Base-by-base conservation (phyloP, 1,140 invertebrate genomes). In the Polypedilum pembai region DNA sequence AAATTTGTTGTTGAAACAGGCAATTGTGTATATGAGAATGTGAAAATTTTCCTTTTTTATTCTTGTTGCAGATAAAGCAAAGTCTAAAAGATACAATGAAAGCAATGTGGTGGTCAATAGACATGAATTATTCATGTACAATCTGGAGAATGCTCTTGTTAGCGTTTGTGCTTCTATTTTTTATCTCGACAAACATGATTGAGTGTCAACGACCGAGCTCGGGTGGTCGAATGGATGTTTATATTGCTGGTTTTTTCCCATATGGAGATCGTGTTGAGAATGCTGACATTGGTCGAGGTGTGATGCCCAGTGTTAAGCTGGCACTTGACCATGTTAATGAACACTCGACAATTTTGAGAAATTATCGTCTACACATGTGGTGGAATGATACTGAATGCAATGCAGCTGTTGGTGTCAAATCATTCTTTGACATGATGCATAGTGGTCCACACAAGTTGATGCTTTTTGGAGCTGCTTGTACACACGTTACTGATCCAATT, bases 361-460 rank as follows among this genome's bases (percentile, higher is more conserved):
- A 94, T 82, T 95, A 96, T 82, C 86, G 92, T 41, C 87, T 97
- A 69, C 93, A 94, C 80, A 94, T 96, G 88, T 93, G 92, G 88
- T 95, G 92, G 92, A 96, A 96, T 81, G 93, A 97, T 78, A 97
- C 94, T 3, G 89, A 94, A 96, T 98, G 97, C 83, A 96, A 98
- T 83, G 94, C 97, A 21, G 95, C 96, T 0, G 93, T 98, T n/a
- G 96, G 96, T 1, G 95, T 98, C 76, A 98, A 98, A 82, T 92
- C 94, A 0, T 97, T 99, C 82, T 98, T 98, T 84, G 96, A 98
- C 83, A 96, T 98, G 94, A 96, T 99, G 91, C 92, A 96, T 85
- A 91, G 91, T 80, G 88, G 89, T 4, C 91, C 95, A 7, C 87
- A 92, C 79, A 98, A 97, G 82, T 85, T 98, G 76, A 95, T 98